Evolutionary conservation across 2,888 invertebrate species (phyloP).

Genomic region (Scotopteryx bipunctaria): DNA sequence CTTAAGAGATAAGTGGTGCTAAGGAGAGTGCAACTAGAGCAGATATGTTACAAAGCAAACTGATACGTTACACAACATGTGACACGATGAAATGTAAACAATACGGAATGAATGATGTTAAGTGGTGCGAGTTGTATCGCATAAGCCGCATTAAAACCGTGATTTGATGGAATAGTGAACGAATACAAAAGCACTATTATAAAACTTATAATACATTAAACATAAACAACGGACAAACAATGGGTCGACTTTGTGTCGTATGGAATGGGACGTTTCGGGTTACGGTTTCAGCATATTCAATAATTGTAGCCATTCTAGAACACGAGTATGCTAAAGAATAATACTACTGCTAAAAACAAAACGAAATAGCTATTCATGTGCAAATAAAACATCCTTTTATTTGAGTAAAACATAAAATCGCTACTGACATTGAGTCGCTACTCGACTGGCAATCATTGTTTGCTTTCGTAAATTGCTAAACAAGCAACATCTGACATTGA

Average conservation of each 20-base stretch:
- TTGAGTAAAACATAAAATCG: conserved; percentile 45
- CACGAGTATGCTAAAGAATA: conserved; percentile 21
- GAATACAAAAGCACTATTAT: conserved; percentile 38
- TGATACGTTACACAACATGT: conserved; percentile 43
- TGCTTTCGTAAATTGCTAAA: conserved; percentile 52
- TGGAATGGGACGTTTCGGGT: conserved; percentile 54
- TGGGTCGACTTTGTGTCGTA: conserved; percentile 79
- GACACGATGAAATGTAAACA: conserved; percentile 45
- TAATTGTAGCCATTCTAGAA: conserved; percentile 17
- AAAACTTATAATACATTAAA: conserved; percentile 42
- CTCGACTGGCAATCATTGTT: conserved; percentile 48
- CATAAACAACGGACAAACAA: conserved; percentile 62
- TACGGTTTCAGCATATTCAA: conserved; percentile 37
- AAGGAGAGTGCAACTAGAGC: conserved; percentile 37
- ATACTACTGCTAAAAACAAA: conserved; percentile 17
- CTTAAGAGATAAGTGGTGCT: conserved; percentile 28
- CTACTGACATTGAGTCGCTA: conserved; percentile 52
- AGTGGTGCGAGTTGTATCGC: conserved; percentile 41
- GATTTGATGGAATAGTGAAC: conserved; percentile 47
- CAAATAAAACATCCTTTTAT: conserved; percentile 40
- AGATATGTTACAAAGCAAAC: conserved; percentile 46
- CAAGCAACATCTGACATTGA: conserved; percentile 60
- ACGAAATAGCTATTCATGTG: conserved; percentile 27
- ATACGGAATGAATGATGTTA: conserved; percentile 42
- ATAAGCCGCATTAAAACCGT: conserved; percentile 44